These are phyloP conservation scores for Allobates femoralis DNA, from an alignment of 2,797 vertebrate genomes.

Conservation along the genomic window DNA sequence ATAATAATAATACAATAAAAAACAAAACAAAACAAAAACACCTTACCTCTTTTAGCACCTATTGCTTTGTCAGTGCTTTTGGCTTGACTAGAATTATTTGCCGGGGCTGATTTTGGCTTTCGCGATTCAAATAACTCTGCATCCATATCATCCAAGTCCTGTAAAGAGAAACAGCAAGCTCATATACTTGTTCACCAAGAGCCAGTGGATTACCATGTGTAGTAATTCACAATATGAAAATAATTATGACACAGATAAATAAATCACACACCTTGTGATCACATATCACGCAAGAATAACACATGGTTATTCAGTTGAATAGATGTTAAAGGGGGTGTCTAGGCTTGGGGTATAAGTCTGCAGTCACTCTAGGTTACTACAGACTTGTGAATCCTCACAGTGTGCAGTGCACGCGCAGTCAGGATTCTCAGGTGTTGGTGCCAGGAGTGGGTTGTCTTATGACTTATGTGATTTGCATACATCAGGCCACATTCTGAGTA, in stretches of 20 bases:
- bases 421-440: too few species aligned
- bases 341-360: too few species aligned
- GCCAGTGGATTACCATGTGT: not conserved
- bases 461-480: too few species aligned
- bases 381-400: too few species aligned
- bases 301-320: not conserved
- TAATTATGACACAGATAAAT: not conserved
- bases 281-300: not conserved
- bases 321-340: too few species aligned
- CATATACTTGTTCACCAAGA: not conserved
- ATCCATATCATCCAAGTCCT: constrained; percentile 89
- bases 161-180: not conserved
- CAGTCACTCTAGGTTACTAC: too few species aligned
- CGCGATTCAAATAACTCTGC: constrained; percentile 80
- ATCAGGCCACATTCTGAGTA: too few species aligned
- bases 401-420: too few species aligned
- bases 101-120: constrained; percentile 71
- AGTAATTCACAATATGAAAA: not conserved
- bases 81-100: constrained; percentile 67
- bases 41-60: constrained; percentile 62
- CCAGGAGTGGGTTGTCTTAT: too few species aligned
- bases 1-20: too few species aligned
- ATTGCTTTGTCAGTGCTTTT: constrained; percentile 48
- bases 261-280: not conserved
- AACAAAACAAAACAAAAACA: not conserved